Conservation (phyloP, 2,888 invertebrate species). For the Julus scanicus region DNA sequence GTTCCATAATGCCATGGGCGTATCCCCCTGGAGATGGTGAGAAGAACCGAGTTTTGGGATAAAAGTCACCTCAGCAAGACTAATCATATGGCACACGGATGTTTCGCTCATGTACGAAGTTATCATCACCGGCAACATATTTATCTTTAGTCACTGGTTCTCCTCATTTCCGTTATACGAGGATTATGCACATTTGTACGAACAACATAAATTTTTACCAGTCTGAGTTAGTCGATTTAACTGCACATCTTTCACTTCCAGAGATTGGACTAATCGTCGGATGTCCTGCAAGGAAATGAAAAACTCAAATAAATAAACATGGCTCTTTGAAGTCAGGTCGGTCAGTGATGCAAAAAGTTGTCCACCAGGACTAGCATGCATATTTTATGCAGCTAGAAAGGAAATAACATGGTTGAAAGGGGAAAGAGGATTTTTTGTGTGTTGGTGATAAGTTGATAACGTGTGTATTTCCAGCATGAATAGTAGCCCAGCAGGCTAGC, state of each 20-base stretch:
- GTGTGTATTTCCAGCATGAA: neutral
- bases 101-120: neutral
- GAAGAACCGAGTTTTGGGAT: neutral
- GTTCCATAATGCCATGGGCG: neutral
- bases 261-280: slow-evolving; percentile 25
- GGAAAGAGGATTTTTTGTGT: neutral
- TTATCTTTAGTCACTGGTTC: neutral
- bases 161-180: neutral
- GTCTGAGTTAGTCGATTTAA: slow-evolving; percentile 51
- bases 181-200: slow-evolving; percentile 22
- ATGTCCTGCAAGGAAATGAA: slow-evolving; percentile 53
- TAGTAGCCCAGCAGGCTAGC: neutral
- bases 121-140: slow-evolving; percentile 39
- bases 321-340: neutral
- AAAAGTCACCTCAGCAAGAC: slow-evolving; percentile 53
- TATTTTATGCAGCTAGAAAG: neutral
- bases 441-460: neutral
- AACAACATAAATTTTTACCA: slow-evolving; percentile 46
- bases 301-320: neutral
- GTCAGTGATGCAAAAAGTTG: neutral
- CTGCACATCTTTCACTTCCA: slow-evolving; percentile 52
- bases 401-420: neutral
- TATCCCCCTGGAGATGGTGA: neutral
- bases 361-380: neutral
- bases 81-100: slow-evolving; percentile 44